These are phyloP conservation scores for Branchipolynoe longqiensis DNA, from an alignment of 2,888 invertebrate species.

Conservation along the genomic window DNA sequence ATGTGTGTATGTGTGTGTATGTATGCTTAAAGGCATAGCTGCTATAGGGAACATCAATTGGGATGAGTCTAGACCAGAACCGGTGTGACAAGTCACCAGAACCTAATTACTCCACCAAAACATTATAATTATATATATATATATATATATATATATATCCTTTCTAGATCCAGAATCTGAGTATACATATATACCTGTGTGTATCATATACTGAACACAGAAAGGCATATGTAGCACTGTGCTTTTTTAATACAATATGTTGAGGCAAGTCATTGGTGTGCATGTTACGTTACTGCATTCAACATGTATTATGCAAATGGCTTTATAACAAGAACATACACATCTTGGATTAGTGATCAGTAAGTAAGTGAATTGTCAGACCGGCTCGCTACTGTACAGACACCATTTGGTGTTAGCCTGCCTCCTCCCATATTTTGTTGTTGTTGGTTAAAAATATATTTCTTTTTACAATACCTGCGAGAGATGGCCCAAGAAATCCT, in stretches of 20 bases:
- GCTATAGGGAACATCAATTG: slow-evolving; percentile 13
- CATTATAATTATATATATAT: background rate
- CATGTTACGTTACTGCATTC: too few species aligned
- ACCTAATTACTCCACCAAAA: too few species aligned
- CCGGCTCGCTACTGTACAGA: background rate
- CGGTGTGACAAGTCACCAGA: background rate
- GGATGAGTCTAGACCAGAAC: slow-evolving; percentile 3
- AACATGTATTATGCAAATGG: too few species aligned
- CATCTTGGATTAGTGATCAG: slow-evolving; percentile 26
- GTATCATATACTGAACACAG: too few species aligned
- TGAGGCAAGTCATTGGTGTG: too few species aligned
- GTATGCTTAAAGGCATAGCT: slow-evolving; percentile 11
- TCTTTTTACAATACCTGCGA: slow-evolving; percentile 61
- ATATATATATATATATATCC: background rate
- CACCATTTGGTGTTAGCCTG: background rate
- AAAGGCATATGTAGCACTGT: too few species aligned
- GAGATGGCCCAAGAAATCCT: slow-evolving; percentile 60
- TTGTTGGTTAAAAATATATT: too few species aligned
- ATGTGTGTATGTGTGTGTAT: too few species aligned
- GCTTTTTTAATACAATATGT: background rate
- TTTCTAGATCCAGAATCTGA: too few species aligned
- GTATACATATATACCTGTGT: too few species aligned
- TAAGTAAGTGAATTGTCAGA: background rate
- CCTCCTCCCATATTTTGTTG: background rate
- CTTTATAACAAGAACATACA: too few species aligned